Base-by-base conservation (phyloP, 2,113 vertebrate species). In the Indicator maculatus region DNA sequence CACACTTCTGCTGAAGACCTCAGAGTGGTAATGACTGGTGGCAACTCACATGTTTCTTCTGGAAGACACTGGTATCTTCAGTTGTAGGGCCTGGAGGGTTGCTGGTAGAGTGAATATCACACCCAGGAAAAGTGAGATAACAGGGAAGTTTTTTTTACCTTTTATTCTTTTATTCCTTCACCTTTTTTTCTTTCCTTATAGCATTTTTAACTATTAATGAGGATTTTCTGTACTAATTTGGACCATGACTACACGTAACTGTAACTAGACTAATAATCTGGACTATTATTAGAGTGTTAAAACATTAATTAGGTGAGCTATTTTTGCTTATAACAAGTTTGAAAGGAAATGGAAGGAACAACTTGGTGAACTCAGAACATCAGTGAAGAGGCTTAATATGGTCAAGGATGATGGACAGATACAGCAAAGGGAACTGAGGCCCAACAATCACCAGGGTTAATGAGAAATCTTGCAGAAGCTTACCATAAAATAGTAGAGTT, bases 401-500 rank as follows among this genome's bases (percentile, higher is more conserved):
- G 16, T 13, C 38, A 81, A 60, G 28, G 38, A 33, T 27, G 58
- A 69, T 10, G 36, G 63, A 17, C 6, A 74, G 24, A 69, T n/a
- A 13, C 6, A 64, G 38, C 21, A 83, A 61, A 90, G 26, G 12
- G 24, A 5, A 65, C 12, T n/a, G 77, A 33, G 17, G 3, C 5
- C 58, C 2, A 2, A 53, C 24, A 33, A 64, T 11, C 33, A 56
- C 36, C 26, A 53, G 8, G 19, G 21, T 5, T 4, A 38, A 56
- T 31, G 4, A 76, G 6, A 69, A 52, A 13, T 92, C n/a, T 82
- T 6, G 0, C 9, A 23, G 41, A 16, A 56, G 38, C 99, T 99
- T 97, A 99, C 99, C 99, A 99, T 99, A 95, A 99, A 99, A 93
- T 99, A 99, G 94, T 99, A 99, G 78, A 99, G 98, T 95, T 99